phyloP scores from a whole-genome alignment of 2,797 vertebrate species.

The Xyrichtys novacula region DNA sequence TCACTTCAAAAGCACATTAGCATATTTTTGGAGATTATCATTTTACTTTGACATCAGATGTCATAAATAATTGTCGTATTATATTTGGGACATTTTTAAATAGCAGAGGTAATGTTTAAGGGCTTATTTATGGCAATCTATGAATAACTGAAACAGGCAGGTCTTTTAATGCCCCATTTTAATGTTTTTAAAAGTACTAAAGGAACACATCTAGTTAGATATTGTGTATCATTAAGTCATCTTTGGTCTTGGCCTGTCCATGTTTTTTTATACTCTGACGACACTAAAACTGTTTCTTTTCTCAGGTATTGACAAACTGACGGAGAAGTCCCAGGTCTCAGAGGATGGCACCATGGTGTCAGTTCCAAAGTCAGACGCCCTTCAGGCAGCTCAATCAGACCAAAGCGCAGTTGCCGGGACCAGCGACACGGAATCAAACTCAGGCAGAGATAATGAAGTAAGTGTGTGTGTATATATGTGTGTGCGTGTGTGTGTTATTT shows the following conservation, averaged over 20 bases:
- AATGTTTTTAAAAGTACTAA: too few relatives aligned
- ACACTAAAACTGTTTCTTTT: background rate
- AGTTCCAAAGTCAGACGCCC: constrained; percentile 82
- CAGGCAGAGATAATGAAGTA: constrained; percentile 85
- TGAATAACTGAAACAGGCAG: background rate
- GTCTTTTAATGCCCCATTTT: too few relatives aligned
- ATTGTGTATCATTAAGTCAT: too few relatives aligned
- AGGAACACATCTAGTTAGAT: too few relatives aligned
- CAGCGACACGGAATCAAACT: constrained; percentile 87
- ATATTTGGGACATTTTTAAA: background rate
- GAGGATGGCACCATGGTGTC: constrained; percentile 96
- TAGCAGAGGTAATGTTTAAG: background rate
- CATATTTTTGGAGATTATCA: too few relatives aligned
- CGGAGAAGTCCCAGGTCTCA: constrained; percentile 96
- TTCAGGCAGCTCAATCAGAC: constrained; percentile 72
- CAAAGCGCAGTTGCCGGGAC: constrained; percentile 72
- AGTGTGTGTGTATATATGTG: background rate
- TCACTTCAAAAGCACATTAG: too few relatives aligned
- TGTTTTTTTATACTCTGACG: background rate
- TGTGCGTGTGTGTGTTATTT: constrained; percentile 3
- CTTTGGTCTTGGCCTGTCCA: too few relatives aligned
- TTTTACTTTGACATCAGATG: too few relatives aligned
- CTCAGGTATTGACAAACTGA: constrained; percentile 96
- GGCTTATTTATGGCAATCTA: background rate
- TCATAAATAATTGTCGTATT: background rate